Conservation (phyloP, 2,888 invertebrate species). For the Flexamia atlantica region DNA sequence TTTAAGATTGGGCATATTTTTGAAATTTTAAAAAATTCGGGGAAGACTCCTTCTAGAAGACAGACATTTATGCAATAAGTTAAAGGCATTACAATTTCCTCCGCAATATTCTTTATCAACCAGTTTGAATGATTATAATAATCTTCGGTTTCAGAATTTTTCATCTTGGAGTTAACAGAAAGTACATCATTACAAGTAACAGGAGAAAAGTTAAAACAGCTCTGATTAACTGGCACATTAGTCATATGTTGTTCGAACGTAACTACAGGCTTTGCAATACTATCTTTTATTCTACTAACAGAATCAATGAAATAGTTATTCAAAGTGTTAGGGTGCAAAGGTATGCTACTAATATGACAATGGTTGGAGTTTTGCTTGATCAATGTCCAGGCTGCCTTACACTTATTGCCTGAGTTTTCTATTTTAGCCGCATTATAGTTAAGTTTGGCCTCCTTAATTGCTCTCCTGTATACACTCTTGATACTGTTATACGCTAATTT, state of each 20-base stretch:
- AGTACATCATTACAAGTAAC: neutral
- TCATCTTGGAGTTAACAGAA: neutral
- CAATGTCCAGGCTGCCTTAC: neutral
- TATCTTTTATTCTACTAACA: neutral
- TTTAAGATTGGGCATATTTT: no score
- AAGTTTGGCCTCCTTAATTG: slow-evolving; percentile 10
- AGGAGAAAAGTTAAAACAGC: neutral
- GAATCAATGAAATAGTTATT: slow-evolving; percentile 14
- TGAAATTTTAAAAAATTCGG: no score
- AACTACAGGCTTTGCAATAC: neutral
- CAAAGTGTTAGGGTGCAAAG: neutral
- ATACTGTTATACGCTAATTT: neutral
- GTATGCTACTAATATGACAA: neutral
- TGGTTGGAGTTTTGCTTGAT: neutral
- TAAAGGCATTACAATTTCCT: no score
- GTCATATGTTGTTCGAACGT: neutral
- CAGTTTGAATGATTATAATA: no score
- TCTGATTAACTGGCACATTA: neutral
- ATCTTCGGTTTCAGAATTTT: no score
- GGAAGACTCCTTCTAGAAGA: no score
- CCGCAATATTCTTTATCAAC: no score
- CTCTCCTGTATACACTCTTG: neutral
- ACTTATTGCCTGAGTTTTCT: slow-evolving; percentile 11
- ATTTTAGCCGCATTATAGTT: neutral
- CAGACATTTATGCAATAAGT: no score